Percentiles rank a stretch among this genome's conserved stretches.
These are phyloP conservation scores for Trichonephila clavipes DNA, from an alignment of 1,140 invertebrate genomes.

Conservation along the genomic window DNA sequence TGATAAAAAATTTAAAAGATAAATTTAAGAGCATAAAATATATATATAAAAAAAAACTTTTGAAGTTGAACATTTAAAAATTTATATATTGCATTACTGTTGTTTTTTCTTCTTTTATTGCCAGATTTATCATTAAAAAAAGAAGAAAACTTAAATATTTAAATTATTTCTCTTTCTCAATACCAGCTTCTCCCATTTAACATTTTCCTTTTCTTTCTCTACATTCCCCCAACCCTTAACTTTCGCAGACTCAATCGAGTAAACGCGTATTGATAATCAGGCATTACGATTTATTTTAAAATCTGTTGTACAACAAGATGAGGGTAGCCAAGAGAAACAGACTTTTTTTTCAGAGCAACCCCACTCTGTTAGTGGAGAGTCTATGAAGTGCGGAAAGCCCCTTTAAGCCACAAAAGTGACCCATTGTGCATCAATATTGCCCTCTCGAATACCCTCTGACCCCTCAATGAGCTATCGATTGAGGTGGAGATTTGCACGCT, in stretches of 20 bases:
- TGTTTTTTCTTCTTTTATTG: too few species aligned
- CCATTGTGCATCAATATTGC: conserved; percentile 62
- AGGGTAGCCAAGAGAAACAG: not conserved
- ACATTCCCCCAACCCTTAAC: not conserved
- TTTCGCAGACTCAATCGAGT: not conserved
- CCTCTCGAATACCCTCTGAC: not conserved
- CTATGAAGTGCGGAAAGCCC: conserved; percentile 74
- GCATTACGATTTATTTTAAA: not conserved
- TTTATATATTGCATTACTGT: too few species aligned
- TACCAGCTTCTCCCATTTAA: not conserved
- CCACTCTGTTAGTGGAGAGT: conserved; percentile 14
- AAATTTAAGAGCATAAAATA: too few species aligned
- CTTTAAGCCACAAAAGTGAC: conserved; percentile 73
- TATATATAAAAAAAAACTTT: too few species aligned
- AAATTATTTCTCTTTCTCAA: too few species aligned
- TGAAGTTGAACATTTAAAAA: too few species aligned
- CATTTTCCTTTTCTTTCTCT: not conserved
- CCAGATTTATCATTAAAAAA: too few species aligned
- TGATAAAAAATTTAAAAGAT: too few species aligned
- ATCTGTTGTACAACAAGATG: not conserved
- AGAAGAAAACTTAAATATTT: too few species aligned
- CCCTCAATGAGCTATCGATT: conserved; percentile 61
- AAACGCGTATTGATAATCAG: not conserved
- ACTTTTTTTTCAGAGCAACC: not conserved
- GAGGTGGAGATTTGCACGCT: conserved; percentile 33